phyloP scores from a whole-genome alignment of 2,888 invertebrate species.

The Apotomis capreana region DNA sequence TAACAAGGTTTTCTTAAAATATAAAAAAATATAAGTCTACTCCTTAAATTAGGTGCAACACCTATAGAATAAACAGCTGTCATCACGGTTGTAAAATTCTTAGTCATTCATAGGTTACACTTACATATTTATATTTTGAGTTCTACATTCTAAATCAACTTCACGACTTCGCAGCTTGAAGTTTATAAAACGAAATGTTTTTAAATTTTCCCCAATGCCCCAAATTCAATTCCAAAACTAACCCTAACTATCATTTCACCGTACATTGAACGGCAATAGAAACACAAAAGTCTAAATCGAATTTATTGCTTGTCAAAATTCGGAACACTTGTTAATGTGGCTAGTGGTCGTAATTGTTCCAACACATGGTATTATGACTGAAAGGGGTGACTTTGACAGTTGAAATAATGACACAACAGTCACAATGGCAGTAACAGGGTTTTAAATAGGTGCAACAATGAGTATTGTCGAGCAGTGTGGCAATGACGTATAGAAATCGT shows the following conservation, averaged over 20 bases:
- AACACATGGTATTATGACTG: constrained; percentile 73
- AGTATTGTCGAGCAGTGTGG: constrained; percentile 25
- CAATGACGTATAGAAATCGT: constrained; percentile 13
- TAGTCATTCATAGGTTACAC: too few species aligned
- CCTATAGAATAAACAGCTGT: too few species aligned
- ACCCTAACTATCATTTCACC: constrained; percentile 70
- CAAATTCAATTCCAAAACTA: constrained; percentile 41
- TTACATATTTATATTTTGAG: too few species aligned
- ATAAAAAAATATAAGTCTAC: too few species aligned
- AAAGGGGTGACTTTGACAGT: constrained; percentile 67
- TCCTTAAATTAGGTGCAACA: too few species aligned
- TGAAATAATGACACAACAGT: constrained; percentile 43
- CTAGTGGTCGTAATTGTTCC: constrained; percentile 71
- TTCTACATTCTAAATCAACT: too few species aligned
- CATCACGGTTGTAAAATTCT: too few species aligned
- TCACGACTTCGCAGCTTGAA: too few species aligned
- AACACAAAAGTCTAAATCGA: constrained; percentile 71
- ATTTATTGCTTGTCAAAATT: constrained; percentile 80
- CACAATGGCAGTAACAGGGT: constrained; percentile 37
- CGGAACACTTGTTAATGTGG: constrained; percentile 67
- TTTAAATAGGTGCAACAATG: constrained; percentile 30
- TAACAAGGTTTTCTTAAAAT: too few species aligned
- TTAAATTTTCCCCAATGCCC: not conserved
- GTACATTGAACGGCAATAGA: constrained; percentile 65
- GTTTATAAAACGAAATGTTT: not conserved